These are phyloP conservation scores for Tretioscincus oriximinensis DNA, from an alignment of 2,113 vertebrate species.

Conservation along the genomic window DNA sequence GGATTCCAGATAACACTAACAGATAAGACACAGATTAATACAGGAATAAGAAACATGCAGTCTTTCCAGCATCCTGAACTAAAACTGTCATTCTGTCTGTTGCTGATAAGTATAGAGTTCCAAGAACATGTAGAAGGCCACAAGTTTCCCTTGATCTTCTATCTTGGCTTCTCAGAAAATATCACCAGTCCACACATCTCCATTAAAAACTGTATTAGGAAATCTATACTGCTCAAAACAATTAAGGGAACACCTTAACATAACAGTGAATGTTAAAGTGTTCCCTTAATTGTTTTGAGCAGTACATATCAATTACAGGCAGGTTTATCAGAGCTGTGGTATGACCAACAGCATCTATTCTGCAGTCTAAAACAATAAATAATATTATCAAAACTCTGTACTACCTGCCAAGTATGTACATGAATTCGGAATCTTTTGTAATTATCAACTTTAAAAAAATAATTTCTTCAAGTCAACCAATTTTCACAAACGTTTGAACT, in stretches of 20 bases:
- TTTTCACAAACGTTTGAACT: not conserved
- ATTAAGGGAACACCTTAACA: no score
- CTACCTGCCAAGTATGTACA: not conserved
- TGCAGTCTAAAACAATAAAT: not conserved
- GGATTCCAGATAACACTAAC: not conserved
- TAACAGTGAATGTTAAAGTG: no score
- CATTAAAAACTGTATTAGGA: not conserved
- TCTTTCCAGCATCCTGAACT: no score
- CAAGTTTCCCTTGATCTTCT: no score
- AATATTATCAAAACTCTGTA: not conserved
- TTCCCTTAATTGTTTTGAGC: no score
- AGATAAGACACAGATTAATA: not conserved
- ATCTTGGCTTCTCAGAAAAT: no score
- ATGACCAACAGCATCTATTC: not conserved
- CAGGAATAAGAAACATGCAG: not conserved
- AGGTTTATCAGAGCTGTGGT: not conserved
- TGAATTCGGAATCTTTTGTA: no score
- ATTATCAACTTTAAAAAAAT: no score
- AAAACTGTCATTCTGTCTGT: not conserved
- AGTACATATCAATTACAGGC: not conserved
- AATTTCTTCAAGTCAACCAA: no score
- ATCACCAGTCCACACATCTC: not conserved
- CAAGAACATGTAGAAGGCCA: no score
- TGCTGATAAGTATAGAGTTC: not conserved
- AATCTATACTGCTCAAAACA: no score